Percentiles rank a stretch among this genome's conserved stretches.
These are phyloP conservation scores for Chouioia cunea DNA, from an alignment of 2,888 invertebrate genomes.

Conservation along the genomic window DNA sequence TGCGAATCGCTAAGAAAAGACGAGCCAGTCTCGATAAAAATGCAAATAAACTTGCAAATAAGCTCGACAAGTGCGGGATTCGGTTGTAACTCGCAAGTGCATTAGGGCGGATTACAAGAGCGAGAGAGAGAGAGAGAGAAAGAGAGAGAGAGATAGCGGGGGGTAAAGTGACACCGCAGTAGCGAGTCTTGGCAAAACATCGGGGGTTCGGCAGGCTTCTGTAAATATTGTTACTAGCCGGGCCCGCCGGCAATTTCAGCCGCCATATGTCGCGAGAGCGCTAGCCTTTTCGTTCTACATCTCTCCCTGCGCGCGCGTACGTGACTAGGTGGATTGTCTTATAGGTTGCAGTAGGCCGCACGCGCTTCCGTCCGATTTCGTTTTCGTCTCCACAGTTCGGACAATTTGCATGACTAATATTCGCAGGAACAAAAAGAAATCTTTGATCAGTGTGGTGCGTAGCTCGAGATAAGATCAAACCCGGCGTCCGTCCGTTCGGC, in stretches of 20 bases:
- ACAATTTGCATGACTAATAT: too few relatives aligned
- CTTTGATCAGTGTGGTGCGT: not conserved
- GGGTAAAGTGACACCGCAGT: conserved; percentile 62
- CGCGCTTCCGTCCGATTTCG: too few relatives aligned
- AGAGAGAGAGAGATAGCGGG: conserved; percentile 44
- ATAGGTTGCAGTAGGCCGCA: too few relatives aligned
- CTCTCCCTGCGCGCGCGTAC: not conserved
- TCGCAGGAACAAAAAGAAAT: not conserved
- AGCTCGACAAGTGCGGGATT: not conserved
- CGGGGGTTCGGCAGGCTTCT: conserved; percentile 59
- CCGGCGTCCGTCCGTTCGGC: not conserved
- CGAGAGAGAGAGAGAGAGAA: conserved; percentile 12
- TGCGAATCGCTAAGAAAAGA: conserved; percentile 1
- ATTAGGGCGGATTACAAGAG: conserved; percentile 43
- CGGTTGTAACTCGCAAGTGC: conserved; percentile 14
- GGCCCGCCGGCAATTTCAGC: conserved; percentile 64
- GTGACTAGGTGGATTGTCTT: conserved; percentile 25
- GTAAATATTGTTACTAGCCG: conserved; percentile 68
- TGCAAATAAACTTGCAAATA: conserved; percentile 12
- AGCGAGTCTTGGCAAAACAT: conserved; percentile 67
- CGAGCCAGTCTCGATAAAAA: conserved; percentile 37
- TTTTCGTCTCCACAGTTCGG: too few relatives aligned
- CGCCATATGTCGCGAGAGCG: conserved; percentile 63
- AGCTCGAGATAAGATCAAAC: not conserved
- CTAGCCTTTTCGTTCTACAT: conserved; percentile 58